These are phyloP conservation scores for Pyrrhosoma nymphula DNA, from an alignment of 2,888 invertebrate species.

Conservation along the genomic window DNA sequence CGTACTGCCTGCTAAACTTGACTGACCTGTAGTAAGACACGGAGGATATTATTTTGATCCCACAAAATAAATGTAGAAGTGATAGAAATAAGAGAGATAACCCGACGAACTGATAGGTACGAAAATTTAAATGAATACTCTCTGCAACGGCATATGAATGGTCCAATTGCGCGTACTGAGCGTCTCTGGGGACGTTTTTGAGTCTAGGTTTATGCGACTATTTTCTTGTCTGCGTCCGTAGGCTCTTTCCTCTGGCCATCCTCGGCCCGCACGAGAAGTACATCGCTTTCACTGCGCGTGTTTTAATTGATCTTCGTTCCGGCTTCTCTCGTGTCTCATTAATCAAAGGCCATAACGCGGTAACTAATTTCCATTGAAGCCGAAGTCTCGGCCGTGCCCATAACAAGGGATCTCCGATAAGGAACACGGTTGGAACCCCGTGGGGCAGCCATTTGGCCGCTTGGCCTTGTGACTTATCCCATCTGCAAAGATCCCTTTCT, in stretches of 20 bases:
- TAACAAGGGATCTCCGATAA: background rate
- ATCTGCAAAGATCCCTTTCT: background rate
- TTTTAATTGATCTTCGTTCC: background rate
- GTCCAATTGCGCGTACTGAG: too few species aligned
- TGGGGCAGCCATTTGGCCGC: background rate
- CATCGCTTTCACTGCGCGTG: background rate
- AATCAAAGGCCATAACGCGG: background rate
- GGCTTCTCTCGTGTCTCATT: background rate
- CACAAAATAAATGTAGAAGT: too few species aligned
- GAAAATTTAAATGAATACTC: too few species aligned
- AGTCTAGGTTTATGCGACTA: too few species aligned
- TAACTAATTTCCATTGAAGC: background rate
- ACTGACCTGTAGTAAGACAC: too few species aligned
- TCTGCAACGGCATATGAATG: too few species aligned
- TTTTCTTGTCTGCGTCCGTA: background rate
- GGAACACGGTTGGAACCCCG: background rate
- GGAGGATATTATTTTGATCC: too few species aligned
- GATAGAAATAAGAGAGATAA: too few species aligned
- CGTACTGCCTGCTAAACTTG: too few species aligned
- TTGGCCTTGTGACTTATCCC: background rate
- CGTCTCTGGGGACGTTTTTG: too few species aligned
- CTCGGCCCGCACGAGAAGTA: background rate
- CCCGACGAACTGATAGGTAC: too few species aligned
- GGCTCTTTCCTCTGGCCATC: background rate
- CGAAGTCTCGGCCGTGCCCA: background rate